Evolutionary conservation across 2,888 invertebrate genomes (phyloP), one percentile per base, ranked within the genome.

Genomic region (Rhagium mordax): DNA sequence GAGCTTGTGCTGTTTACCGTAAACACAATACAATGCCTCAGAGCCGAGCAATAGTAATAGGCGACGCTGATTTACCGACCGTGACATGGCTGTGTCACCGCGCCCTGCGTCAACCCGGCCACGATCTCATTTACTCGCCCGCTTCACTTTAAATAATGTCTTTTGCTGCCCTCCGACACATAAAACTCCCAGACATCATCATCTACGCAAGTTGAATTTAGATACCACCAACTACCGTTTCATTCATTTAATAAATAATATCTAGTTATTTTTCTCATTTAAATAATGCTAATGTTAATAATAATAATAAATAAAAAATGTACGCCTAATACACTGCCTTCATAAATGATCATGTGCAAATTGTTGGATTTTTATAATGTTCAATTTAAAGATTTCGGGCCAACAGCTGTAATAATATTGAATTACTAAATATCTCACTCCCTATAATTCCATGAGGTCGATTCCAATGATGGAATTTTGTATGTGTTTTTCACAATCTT

Each of bases 61-160:
- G 60, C 73, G 78, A 78, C 78, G 71, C 77, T 78, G 78, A 79
- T 79, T 80, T 80, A 80, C 78, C 77, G 78, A 78, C 72, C 79
- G 75, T 80, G 79, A 79, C 80, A 78, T 74, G 68, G 69, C 74
- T 61, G 71, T 74, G 74, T 79, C 79, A 74, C 78, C 75, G 74
- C 70, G 72, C 72, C 75, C 76, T 75, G 73, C 71, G 70, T 78
- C 76, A 73, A 33, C 70, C 74, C 72, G 53, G 72, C 74, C 74
- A 55, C 76, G 78, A 77, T 76, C 75, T 79, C 75, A 76, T 79
- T 78, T 78, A 76, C 59, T 47, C 74, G 71, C 61, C 72, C 61
- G 72, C 59, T 60, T 51, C 73, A 71, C 72, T 74, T 75, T 76
- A 74, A 75, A 74, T 75, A 74, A 78, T 72, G 77, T 74, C 74